Evolutionary conservation across 2,797 vertebrate species (phyloP).

Genomic region (Erithacus rubecula): DNA sequence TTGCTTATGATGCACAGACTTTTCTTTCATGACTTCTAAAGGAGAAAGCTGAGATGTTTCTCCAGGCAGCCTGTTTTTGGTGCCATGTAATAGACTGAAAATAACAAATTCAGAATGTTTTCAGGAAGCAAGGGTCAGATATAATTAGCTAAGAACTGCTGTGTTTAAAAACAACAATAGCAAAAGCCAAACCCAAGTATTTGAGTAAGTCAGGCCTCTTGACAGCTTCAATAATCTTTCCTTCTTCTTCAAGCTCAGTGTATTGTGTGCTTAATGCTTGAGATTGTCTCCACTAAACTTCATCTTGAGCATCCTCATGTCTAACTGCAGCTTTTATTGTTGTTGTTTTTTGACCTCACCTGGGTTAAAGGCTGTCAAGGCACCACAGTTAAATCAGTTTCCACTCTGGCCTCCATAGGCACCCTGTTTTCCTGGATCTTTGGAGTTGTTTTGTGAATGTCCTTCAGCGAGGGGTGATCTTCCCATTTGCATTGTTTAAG

Average conservation of each 20-base stretch:
- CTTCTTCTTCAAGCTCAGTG: conserved; percentile 1
- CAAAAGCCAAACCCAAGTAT: neutral
- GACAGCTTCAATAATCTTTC: neutral
- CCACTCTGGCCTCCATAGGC: neutral
- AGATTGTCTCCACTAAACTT: conserved; percentile 16
- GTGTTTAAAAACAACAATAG: neutral
- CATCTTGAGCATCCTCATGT: conserved; percentile 16
- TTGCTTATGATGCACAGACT: neutral
- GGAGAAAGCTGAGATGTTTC: neutral
- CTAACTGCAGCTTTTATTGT: neutral
- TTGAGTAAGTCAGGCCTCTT: neutral
- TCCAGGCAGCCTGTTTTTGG: neutral
- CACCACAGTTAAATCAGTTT: neutral
- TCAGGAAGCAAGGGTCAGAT: neutral
- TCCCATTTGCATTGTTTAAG: neutral
- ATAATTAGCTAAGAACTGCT: neutral
- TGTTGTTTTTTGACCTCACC: neutral
- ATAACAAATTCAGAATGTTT: neutral
- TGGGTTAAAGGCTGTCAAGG: neutral
- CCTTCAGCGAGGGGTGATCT: neutral
- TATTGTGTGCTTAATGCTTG: conserved; percentile 19
- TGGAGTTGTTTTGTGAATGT: neutral
- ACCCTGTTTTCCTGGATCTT: neutral
- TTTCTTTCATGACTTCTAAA: neutral
- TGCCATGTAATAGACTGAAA: neutral